Evolutionary conservation across 2,888 invertebrate genomes (phyloP), one percentile per base, ranked within the genome.

Genomic region (Andrena marginata): DNA sequence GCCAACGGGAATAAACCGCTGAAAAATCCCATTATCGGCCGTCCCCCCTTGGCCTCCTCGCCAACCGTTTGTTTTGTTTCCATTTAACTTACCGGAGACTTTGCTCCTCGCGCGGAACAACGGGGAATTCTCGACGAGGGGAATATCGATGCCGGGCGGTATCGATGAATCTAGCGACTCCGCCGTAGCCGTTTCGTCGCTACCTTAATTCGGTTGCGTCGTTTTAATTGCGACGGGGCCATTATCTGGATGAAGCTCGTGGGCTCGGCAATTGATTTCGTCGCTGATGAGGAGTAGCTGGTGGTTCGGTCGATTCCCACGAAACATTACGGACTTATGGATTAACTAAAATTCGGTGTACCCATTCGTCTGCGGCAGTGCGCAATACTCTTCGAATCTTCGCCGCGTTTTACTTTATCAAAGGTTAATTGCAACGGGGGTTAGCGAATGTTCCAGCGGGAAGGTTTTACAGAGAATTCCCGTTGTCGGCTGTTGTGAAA

Each of bases 21-120:
- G 83, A 86, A 86, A 88, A 87, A 88, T 86, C 80, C 75, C 75
- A 79, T 80, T 85, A 88, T 88, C 83, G 77, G 64, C 69, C 42
- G 42, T 16, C 16, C 42, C 42, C 49, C 59, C 70, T 69, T 77
- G 80, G 72, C 75, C 77, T 54, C 70, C 64, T 10, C 31, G 65
- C 64, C 10, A 68, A 65, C 73, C 85, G 54, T 85, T 82, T 87
- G 71, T 85, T 85, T 87, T 79, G 65, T 54, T 74, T 84, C 73
- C 84, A 82, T 72, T 87, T 87, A 85, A 87, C 76, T 76, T 65
- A 35, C 54, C 72, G 59, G 51, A 29, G 68, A 77, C 75, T 70
- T 69, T 59, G 56, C 68, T 49, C 29, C 54, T 54, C 59, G 62
- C 56, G 64, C 68, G 77, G 33, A 65, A 67, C 54, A 77, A 56